Conservation (phyloP, 2,797 vertebrate species). For the Molossus alvarezi region DNA sequence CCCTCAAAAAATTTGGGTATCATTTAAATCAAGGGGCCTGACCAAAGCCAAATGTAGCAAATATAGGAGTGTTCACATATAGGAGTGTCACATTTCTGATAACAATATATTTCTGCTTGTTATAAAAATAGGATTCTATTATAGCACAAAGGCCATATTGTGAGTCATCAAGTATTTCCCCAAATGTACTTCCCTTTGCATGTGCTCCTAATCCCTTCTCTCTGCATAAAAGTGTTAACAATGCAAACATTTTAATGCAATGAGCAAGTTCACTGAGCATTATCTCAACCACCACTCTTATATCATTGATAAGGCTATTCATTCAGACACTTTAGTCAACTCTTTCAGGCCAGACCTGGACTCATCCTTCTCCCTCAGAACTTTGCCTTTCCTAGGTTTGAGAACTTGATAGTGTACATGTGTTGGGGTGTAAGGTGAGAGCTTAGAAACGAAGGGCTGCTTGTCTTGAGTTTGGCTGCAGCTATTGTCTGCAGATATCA, state of each 20-base stretch:
- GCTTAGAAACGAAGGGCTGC: slow-evolving; percentile 14
- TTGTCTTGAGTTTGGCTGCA: neutral
- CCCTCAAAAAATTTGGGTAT: slow-evolving; percentile 9
- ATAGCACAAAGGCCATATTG: neutral
- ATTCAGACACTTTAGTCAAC: neutral
- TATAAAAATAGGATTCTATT: neutral
- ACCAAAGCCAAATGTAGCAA: neutral
- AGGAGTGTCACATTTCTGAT: slow-evolving; percentile 28
- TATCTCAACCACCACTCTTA: slow-evolving; percentile 7
- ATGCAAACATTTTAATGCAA: slow-evolving; percentile 10
- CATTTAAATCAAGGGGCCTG: neutral
- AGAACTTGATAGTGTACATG: neutral
- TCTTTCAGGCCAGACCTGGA: neutral
- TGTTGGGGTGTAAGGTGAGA: neutral
- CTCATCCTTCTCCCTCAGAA: neutral
- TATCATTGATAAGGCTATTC: slow-evolving; percentile 10
- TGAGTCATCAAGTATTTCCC: slow-evolving; percentile 6
- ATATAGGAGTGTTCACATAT: neutral
- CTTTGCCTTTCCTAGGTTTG: neutral
- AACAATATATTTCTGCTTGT: slow-evolving; percentile 45
- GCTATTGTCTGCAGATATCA: neutral
- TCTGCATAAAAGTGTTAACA: neutral
- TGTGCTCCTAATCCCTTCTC: neutral
- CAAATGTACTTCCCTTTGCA: neutral
- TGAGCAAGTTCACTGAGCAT: slow-evolving; percentile 7